Base-by-base conservation (phyloP, 2,113 vertebrate genomes). In the Rafetus swinhoei region DNA sequence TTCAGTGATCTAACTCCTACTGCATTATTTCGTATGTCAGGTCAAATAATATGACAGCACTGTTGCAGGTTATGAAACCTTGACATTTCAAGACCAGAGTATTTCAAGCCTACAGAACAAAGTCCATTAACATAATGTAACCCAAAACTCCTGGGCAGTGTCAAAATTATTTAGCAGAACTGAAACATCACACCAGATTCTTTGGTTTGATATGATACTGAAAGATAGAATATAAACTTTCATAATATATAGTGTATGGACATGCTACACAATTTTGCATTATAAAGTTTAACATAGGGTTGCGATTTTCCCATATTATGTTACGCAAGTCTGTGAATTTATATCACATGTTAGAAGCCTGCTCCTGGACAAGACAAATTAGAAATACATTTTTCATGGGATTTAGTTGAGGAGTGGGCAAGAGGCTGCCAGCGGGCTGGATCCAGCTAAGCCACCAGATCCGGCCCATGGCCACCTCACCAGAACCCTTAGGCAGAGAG, bases 11-110 rank as follows among this genome's bases (percentile, higher is more conserved):
- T 96, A 88, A 90, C 92, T 87, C 85, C 85, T 7, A 45, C 53
- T 92, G 13, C 55, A 29, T 94, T 94, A 88, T 92, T 97, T 95
- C 85, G 57, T 79, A 25, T 54, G 29, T 21, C 5, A 89, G 91
- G 79, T 90, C 86, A 97, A 87, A 95, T 89, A 88, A 96, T 95
- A 87, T 94, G 97, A 92, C 93, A 93, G 90, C 89, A 81, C 94
- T 90, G 93, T 93, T 95, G 79, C 79, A 83, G 90, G 93, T 86
- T 92, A 94, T 93, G 29, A 69, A 83, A 89, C 59, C 76, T 82
- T 82, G 92, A 87, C 81, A 69, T 93, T 93, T 93, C 53, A 87
- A 89, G 74, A 39, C 35, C 35, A 24, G 16, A 22, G 35, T n/a
- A 35, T 39, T 69, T 76, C 19, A 45, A 76, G 72, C 94, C 50